These are phyloP conservation scores for Aldrovandia affinis DNA, from an alignment of 2,797 vertebrate genomes.

Conservation along the genomic window DNA sequence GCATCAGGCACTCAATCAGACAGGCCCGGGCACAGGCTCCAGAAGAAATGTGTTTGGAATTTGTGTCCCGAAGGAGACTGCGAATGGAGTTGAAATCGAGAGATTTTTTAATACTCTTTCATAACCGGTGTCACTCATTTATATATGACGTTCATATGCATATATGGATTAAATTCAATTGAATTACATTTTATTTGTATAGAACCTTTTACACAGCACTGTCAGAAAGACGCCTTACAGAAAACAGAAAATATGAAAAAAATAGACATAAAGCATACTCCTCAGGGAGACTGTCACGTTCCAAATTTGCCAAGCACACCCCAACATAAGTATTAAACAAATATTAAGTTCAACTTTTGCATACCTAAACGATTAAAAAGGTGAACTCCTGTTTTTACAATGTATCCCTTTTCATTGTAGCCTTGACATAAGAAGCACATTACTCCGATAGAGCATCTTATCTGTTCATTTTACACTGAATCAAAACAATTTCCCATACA, in stretches of 20 bases:
- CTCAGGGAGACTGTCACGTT: slow-evolving; percentile 13
- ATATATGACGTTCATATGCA: slow-evolving; percentile 23
- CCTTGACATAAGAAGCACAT: not conserved
- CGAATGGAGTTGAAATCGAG: slow-evolving; percentile 70
- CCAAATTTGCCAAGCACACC: not conserved
- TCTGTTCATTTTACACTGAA: not conserved
- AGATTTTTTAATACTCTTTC: slow-evolving; percentile 56
- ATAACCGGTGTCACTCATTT: slow-evolving; percentile 22
- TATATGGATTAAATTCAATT: too few relatives aligned
- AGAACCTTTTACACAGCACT: too few relatives aligned
- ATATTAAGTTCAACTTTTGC: slow-evolving; percentile 20
- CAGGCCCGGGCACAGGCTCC: slow-evolving; percentile 80
- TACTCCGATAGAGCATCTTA: not conserved
- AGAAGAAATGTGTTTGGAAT: slow-evolving; percentile 87
- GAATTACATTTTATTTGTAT: too few relatives aligned
- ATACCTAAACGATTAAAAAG: not conserved
- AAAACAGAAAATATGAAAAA: too few relatives aligned
- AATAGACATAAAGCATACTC: not conserved
- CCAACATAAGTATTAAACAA: slow-evolving; percentile 22
- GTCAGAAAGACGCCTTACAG: too few relatives aligned
- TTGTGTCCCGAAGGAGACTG: slow-evolving; percentile 84
- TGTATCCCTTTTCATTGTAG: slow-evolving; percentile 5
- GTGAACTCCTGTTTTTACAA: not conserved
- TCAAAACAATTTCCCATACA: not conserved
- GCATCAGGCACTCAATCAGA: slow-evolving; percentile 67